These are phyloP conservation scores for Lethocerus indicus DNA, from an alignment of 1,140 invertebrate genomes.

Conservation along the genomic window DNA sequence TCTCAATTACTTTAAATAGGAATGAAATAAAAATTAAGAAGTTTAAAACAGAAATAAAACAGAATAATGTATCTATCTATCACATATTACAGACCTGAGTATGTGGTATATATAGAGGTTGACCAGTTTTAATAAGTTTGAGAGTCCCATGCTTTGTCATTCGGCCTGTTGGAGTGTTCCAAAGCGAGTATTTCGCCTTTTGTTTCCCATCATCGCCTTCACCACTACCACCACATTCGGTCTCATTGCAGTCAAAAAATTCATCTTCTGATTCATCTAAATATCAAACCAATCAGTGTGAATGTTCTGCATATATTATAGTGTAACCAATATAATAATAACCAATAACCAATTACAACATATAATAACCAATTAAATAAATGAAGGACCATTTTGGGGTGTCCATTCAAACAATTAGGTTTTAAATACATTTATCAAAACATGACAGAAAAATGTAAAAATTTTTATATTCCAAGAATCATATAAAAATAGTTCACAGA, in stretches of 20 bases:
- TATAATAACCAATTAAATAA: too few species aligned
- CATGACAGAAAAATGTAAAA: too few species aligned
- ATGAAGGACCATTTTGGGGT: too few species aligned
- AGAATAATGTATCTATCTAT: too few species aligned
- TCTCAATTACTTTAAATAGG: too few species aligned
- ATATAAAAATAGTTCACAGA: too few species aligned
- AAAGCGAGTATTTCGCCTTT: constrained; percentile 26
- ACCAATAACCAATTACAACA: not conserved
- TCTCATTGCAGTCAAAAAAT: constrained; percentile 69
- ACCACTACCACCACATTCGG: constrained; percentile 29
- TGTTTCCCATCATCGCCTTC: too few species aligned
- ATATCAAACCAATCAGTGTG: not conserved
- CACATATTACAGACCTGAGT: constrained; percentile 48
- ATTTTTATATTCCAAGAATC: too few species aligned
- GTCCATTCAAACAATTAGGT: too few species aligned
- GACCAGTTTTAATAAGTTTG: constrained; percentile 45
- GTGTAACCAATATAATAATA: not conserved
- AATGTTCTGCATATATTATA: not conserved
- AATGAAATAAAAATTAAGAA: too few species aligned
- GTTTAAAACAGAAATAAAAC: too few species aligned
- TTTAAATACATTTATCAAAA: too few species aligned
- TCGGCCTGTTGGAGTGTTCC: constrained; percentile 52
- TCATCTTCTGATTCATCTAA: constrained; percentile 44
- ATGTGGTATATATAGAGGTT: constrained; percentile 68
- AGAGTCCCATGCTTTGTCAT: constrained; percentile 45